Base-by-base conservation (phyloP, 1,140 invertebrate species). In the Achatina immaculata region DNA sequence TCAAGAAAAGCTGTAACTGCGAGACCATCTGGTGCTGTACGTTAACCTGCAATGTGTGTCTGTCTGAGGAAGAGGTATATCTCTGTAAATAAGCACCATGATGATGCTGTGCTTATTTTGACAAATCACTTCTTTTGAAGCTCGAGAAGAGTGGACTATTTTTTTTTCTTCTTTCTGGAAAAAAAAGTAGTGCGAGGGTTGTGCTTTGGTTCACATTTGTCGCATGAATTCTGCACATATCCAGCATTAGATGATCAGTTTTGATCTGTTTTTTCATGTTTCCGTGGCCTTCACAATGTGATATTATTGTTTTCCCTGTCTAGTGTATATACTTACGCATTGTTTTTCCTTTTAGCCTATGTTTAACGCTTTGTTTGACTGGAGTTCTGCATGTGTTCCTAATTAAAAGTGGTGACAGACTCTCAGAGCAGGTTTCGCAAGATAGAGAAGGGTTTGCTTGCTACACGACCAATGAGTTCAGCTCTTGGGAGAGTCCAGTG, bases 1-100 rank as follows among this genome's bases (percentile, higher is more conserved):
- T 88, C 7, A 81, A 83, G 55, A 74, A 81, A 38, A 80, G 83
- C 0, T 91, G 90, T 72, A 81, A 86, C 72, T 91, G 90, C 82
- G 84, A 88, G 75, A 87, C 90, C 11, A 84, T 87, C 38, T 90
- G 89, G 89, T 91, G 90, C 79, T 91, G 90, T 81, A 80, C 88
- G 55, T 86, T 91, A 42, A 85, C 86, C 40, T 91, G 90, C 72
- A 83, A 91, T 81, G 79, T 84, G 43, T 91, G 90, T 78, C 62
- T 85, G 31, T 72, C 45, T 31, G 82, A 88, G 40, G 81, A 90
- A 72, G 90, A 90, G 66, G 81, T 90, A 38, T 84, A 90, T 80
- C 81, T 90, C 14, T 91, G 90, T 71, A 90, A 90, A 83, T 90
- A 73, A 85, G 65, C 2, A 19, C 51, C 24, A 28, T 6, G 28